Conservation (phyloP, 2,888 invertebrate species). For the Scaptomyza polygonia region DNA sequence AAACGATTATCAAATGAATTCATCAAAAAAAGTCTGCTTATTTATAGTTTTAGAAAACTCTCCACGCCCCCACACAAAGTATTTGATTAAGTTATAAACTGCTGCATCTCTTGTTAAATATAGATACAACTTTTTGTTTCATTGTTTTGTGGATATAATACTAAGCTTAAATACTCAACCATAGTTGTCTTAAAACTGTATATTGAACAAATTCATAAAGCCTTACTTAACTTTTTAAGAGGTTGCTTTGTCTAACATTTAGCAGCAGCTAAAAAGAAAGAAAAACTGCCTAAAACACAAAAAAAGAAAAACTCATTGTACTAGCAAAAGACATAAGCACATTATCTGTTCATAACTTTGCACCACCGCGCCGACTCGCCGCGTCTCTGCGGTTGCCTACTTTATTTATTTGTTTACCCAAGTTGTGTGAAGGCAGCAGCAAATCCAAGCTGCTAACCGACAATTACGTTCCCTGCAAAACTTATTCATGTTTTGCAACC, state of each 20-base stretch:
- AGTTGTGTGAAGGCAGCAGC: conserved; percentile 25
- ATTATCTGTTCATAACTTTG: conserved; percentile 19
- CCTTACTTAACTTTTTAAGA: too few relatives aligned
- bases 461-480: conserved; percentile 68
- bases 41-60: too few relatives aligned
- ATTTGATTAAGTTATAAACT: too few relatives aligned
- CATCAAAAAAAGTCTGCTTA: too few relatives aligned
- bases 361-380: conserved; percentile 19
- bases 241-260: neutral
- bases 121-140: too few relatives aligned
- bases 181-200: too few relatives aligned
- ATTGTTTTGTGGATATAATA: too few relatives aligned
- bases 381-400: conserved; percentile 16
- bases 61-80: too few relatives aligned
- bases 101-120: too few relatives aligned
- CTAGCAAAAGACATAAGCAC: conserved; percentile 18
- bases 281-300: conserved; percentile 1
- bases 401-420: conserved; percentile 63
- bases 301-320: neutral
- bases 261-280: conserved; percentile 9
- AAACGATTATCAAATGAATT: too few relatives aligned
- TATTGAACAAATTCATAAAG: too few relatives aligned
- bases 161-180: too few relatives aligned
- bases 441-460: conserved; percentile 61
- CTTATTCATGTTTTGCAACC: conserved; percentile 68